Conservation (phyloP, 2,888 invertebrate genomes). For the Tetranychus truncatus region DNA sequence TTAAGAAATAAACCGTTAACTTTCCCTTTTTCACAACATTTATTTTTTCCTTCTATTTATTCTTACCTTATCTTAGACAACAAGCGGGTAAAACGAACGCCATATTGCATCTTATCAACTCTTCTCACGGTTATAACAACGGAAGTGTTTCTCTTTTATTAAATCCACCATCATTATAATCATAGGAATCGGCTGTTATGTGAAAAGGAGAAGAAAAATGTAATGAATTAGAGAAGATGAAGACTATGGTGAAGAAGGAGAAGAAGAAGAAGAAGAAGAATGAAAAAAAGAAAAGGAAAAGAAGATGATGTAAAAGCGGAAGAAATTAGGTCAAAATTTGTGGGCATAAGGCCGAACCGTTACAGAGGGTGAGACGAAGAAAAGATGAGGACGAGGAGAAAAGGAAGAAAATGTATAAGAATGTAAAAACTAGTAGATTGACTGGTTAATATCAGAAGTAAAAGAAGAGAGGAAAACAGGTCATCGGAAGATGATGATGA, state of each 20-base stretch:
- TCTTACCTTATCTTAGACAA: too few species aligned
- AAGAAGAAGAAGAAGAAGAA: neutral
- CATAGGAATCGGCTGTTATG: too few species aligned
- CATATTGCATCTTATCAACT: too few species aligned
- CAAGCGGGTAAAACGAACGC: too few species aligned
- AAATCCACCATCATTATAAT: too few species aligned
- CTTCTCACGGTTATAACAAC: too few species aligned
- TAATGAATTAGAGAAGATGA: neutral
- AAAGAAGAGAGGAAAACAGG: neutral
- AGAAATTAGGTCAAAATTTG: constrained; percentile 1
- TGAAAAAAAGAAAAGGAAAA: neutral
- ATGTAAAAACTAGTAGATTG: neutral
- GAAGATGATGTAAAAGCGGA: neutral
- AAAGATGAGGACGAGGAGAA: neutral
- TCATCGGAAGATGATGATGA: neutral
- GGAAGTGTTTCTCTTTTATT: too few species aligned
- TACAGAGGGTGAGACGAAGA: neutral
- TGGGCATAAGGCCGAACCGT: constrained; percentile 1
- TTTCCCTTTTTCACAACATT: too few species aligned
- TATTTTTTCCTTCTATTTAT: too few species aligned
- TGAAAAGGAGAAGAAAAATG: neutral
- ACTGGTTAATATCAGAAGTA: neutral
- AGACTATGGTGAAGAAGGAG: neutral
- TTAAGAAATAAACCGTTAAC: too few species aligned
- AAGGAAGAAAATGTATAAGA: neutral